A percentile compares a stretch with the other conserved stretches of the same genome.
Conservation (phyloP, 2,797 vertebrate species). For the Argya squamiceps region DNA sequence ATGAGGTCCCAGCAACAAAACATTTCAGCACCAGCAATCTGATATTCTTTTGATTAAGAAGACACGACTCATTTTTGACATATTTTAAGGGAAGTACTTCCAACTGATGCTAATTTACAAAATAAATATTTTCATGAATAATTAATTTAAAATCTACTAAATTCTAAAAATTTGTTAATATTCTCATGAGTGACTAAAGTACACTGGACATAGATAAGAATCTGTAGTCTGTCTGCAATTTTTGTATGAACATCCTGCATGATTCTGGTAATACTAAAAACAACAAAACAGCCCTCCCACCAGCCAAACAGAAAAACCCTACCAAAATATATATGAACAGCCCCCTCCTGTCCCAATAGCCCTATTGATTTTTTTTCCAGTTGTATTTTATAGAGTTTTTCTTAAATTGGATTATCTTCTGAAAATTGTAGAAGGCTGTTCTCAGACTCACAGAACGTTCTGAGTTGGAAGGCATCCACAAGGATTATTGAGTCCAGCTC, state of each 20-base stretch:
- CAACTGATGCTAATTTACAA: background rate
- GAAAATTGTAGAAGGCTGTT: background rate
- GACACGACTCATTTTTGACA: background rate
- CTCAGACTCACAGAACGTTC: background rate
- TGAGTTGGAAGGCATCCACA: background rate
- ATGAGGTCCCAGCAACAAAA: slow-evolving; percentile 7
- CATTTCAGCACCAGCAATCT: background rate
- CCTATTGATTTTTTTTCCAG: background rate
- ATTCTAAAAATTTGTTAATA: background rate
- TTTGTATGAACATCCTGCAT: slow-evolving; percentile 32
- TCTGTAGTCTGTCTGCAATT: slow-evolving; percentile 21
- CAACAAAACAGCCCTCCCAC: background rate
- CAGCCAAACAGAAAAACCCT: background rate
- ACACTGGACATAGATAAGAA: background rate
- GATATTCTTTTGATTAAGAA: background rate
- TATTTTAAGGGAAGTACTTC: background rate
- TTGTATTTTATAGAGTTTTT: background rate
- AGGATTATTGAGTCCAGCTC: background rate
- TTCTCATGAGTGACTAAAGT: background rate
- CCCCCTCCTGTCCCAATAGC: background rate
- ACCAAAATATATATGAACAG: background rate
- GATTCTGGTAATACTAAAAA: slow-evolving; percentile 17
- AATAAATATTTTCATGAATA: background rate
- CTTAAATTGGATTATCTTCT: background rate
- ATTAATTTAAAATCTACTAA: background rate